phyloP scores from a whole-genome alignment of 92 coral and sea anemone species.

The Actinernus sp. region DNA sequence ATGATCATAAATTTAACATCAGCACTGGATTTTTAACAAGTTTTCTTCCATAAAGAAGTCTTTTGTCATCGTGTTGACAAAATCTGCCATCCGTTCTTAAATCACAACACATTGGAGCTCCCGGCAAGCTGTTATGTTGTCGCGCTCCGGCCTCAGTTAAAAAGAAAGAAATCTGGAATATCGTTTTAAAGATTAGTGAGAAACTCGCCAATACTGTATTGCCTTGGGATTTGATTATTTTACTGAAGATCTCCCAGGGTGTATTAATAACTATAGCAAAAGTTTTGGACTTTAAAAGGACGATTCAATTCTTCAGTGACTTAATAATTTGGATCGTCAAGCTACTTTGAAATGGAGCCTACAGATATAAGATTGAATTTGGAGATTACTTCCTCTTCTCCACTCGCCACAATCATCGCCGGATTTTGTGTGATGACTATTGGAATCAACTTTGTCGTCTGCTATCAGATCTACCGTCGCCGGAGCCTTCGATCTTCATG shows the following conservation, averaged over 20 bases:
- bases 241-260: slow-evolving; percentile 9
- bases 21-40: slow-evolving; percentile 49
- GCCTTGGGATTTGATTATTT: background rate
- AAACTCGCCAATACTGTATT: slow-evolving; percentile 3
- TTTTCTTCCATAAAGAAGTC: slow-evolving; percentile 67
- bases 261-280: background rate
- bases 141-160: too few species aligned
- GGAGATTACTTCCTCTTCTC: slow-evolving; percentile 88
- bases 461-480: slow-evolving; percentile 87
- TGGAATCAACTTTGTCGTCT: slow-evolving; percentile 81
- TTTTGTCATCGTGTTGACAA: slow-evolving; percentile 80
- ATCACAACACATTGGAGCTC: slow-evolving; percentile 5
- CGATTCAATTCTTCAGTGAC: background rate
- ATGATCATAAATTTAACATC: slow-evolving; percentile 86
- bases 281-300: slow-evolving; percentile 2
- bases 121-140: too few species aligned
- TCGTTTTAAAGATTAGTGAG: too few species aligned
- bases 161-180: too few species aligned
- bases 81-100: slow-evolving; percentile 24
- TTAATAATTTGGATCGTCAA: background rate
- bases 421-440: slow-evolving; percentile 87
- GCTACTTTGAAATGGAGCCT: background rate
- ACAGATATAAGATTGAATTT: slow-evolving; percentile 39
- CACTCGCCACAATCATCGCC: slow-evolving; percentile 78
- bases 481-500: slow-evolving; percentile 92